Percentiles rank a stretch among this genome's conserved stretches.
phyloP scores from a whole-genome alignment of 92 coral and sea anemone genomes.

The Blastomussa wellsi region DNA sequence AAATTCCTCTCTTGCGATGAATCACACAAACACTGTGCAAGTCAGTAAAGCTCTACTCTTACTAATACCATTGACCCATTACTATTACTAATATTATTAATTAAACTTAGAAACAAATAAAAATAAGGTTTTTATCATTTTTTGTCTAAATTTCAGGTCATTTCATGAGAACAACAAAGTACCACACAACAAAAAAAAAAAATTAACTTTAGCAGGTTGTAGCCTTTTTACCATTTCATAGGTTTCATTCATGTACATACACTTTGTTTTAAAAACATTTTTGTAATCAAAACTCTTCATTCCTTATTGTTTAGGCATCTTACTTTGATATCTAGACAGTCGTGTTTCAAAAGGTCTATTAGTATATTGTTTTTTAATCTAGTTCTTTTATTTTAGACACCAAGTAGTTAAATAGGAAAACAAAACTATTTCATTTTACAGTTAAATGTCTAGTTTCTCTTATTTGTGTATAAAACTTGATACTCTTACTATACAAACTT shows the following conservation, averaged over 20 bases:
- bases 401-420: background rate
- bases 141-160: constrained; percentile 9
- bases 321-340: background rate
- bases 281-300: background rate
- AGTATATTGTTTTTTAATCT: background rate
- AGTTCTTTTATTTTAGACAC: background rate
- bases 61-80: too few relatives aligned
- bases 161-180: constrained; percentile 21
- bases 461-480: background rate
- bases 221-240: background rate
- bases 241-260: background rate
- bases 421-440: background rate
- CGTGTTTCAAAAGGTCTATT: background rate
- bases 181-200: background rate
- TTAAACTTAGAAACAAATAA: background rate
- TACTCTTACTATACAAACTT: background rate
- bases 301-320: background rate
- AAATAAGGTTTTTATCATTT: background rate
- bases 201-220: background rate
- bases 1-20: too few relatives aligned
- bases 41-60: too few relatives aligned
- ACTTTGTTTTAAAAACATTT: background rate
- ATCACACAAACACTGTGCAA: too few relatives aligned
- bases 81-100: too few relatives aligned
- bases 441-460: background rate